Evolutionary conservation across 2,113 vertebrate species (phyloP), one percentile per base, ranked within the genome.

Genomic region (Dermatemys mawii): DNA sequence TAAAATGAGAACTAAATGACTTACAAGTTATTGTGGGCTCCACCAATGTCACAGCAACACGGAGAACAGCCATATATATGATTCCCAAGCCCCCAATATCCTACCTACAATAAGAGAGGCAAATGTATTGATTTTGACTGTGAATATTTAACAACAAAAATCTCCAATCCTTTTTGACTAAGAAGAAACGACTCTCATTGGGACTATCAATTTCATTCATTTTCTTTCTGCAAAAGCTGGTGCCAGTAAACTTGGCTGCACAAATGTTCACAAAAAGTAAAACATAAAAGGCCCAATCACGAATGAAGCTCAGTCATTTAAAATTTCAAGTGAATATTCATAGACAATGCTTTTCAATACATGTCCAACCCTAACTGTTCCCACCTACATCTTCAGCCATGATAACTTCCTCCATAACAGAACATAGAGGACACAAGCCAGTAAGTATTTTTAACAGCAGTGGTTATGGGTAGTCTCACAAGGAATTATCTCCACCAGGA

Each of bases 1-100:
- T 21, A 84, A 87, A 83, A 63, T 16, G 35, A 67, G 84, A 27
- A 87, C 70, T 78, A 76, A 44, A 19, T 79, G 81, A 98, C 99
- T 93, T 98, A 99, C 99, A 55, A 50, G 67, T 94, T 98, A 88
- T 95, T 97, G 60, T 96, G 97, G 81, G 99, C 98, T 93, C 98
- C 99, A 92, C 99, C 99, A 27, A 98, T 95, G 83, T 99, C 99
- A 98, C 99, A 99, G 94, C 98, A 97, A 89, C 99, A 99, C 0
- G 98, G 98, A 70, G 97, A 98, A 95, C 99, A 99, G 63, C 97
- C 97, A 50, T 97, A 93, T 32, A 95, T 87, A 7, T 98, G 98
- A 90, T 93, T 98, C 83, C 98, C 98, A 84, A 99, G 98, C 83
- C 98, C 99, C 99, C 99, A 99, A 96, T 98, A 99, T 88, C 98